phyloP scores from a whole-genome alignment of 1,140 invertebrate species.

The Drosophila albomicans region DNA sequence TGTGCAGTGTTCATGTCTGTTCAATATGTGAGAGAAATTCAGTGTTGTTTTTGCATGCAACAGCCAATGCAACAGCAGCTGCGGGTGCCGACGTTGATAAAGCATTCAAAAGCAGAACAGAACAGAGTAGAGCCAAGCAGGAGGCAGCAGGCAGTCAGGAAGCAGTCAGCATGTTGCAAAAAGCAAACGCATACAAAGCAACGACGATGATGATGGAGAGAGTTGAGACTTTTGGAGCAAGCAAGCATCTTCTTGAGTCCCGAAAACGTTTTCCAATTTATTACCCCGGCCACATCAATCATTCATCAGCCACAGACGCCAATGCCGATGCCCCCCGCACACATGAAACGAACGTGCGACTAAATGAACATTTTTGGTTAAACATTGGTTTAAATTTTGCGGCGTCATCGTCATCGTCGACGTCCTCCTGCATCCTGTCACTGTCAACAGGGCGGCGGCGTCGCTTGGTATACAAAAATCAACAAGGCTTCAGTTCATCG shows the following conservation, averaged over 20 bases:
- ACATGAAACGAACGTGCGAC: conserved; percentile 61
- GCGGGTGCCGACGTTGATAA: conserved; percentile 52
- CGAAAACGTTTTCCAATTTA: conserved; percentile 80
- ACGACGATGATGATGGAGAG: conserved; percentile 1
- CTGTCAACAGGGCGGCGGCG: conserved; percentile 62
- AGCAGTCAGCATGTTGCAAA: conserved; percentile 38
- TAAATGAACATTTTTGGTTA: conserved; percentile 84
- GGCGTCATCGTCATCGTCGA: conserved; percentile 57
- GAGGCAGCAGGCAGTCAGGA: conserved; percentile 6
- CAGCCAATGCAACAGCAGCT: conserved; percentile 19
- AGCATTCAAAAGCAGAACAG: conserved; percentile 39
- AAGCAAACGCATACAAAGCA: conserved; percentile 29
- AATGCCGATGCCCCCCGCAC: not conserved
- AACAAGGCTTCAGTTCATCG: conserved; percentile 84
- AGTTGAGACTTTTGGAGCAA: conserved; percentile 21
- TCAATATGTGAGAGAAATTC: conserved; percentile 28
- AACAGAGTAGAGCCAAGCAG: not conserved
- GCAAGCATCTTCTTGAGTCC: conserved; percentile 32
- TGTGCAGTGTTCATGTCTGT: conserved; percentile 29
- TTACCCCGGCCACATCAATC: conserved; percentile 80
- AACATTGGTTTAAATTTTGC: conserved; percentile 83
- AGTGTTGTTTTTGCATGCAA: conserved; percentile 35
- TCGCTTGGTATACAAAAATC: conserved; percentile 73
- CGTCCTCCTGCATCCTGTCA: conserved; percentile 51
- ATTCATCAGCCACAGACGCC: conserved; percentile 61